Evolutionary conservation across 2,888 invertebrate species (phyloP), one percentile per base, ranked within the genome.

Genomic region (Elegia similella): DNA sequence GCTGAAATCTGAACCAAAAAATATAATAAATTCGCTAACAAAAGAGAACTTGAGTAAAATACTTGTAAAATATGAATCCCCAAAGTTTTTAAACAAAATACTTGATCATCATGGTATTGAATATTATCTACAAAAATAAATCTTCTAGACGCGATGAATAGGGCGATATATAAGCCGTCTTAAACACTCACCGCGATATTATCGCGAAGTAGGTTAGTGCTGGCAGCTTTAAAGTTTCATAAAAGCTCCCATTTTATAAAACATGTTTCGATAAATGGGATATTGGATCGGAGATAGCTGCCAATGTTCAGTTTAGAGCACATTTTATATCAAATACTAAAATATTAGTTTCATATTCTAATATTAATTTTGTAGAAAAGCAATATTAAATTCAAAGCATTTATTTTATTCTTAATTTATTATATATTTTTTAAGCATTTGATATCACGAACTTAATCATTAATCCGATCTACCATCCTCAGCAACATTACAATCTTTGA

Each of bases 101-200:
- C 2, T 34, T 52, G 15, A 30, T 42, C 52, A 38, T 54, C 58
- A 55, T 62, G 65, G 62, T 66, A 63, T 59, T 43, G 58, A 61
- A 61, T 66, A 67, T 70, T 76, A 78, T 77, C 76, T 69, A n/a
- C 10, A 43, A 50, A 65, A 67, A 74, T 77, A 76, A 73, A 75
- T 75, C 73, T 65, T 53, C 60, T 62, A 59, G 60, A 57, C 61
- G 59, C 57, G 65, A 61, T 62, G 64, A 67, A 62, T 65, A 63
- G 59, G 52, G 30, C 65, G 57, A 69, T 78, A 78, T 77, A 78
- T 73, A 73, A 64, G 58, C 64, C 63, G 59, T 56, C 60, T 70
- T 69, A 72, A 74, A 78, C 75, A 74, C 74, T 75, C 69, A 69
- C 61, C 68, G 66, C 66, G 75, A 76, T 73, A 67, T 63, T 70